Percentiles rank a stretch among this genome's conserved stretches.
phyloP scores from a whole-genome alignment of 2,888 invertebrate species.

The Dromius quadrimaculatus region DNA sequence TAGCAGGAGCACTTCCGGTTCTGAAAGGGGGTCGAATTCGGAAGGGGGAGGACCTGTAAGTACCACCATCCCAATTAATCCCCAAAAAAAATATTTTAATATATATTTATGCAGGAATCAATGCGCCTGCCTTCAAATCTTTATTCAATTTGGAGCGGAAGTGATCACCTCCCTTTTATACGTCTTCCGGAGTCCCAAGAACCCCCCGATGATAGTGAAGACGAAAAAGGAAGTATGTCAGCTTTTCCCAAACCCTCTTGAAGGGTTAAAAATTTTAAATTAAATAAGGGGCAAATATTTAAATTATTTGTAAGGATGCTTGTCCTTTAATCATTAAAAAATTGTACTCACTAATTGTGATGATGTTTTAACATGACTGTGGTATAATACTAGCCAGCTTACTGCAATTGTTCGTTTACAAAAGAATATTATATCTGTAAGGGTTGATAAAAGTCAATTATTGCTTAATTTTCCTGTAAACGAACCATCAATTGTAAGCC shows the following conservation, averaged over 20 bases:
- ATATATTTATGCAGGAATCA: constrained; percentile 60
- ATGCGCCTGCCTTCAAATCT: constrained; percentile 65
- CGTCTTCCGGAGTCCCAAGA: constrained; percentile 67
- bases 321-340: background rate
- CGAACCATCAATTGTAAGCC: background rate
- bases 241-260: constrained; percentile 65
- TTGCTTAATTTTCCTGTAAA: background rate
- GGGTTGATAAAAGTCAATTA: constrained; percentile 15
- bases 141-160: constrained; percentile 68
- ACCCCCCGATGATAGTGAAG: constrained; percentile 65
- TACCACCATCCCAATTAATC: background rate
- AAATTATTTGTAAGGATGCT: background rate
- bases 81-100: background rate
- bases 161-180: constrained; percentile 66
- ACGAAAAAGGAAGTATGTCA: constrained; percentile 62
- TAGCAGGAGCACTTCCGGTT: constrained; percentile 69
- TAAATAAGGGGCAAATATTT: background rate
- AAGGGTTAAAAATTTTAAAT: constrained; percentile 33
- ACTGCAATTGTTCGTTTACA: background rate
- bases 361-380: constrained; percentile 47
- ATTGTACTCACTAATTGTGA: constrained; percentile 31
- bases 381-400: constrained; percentile 44
- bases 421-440: background rate
- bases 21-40: constrained; percentile 66
- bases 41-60: constrained; percentile 66